Conservation (phyloP, 2,113 vertebrate species). For the Periophthalmus modestus region DNA sequence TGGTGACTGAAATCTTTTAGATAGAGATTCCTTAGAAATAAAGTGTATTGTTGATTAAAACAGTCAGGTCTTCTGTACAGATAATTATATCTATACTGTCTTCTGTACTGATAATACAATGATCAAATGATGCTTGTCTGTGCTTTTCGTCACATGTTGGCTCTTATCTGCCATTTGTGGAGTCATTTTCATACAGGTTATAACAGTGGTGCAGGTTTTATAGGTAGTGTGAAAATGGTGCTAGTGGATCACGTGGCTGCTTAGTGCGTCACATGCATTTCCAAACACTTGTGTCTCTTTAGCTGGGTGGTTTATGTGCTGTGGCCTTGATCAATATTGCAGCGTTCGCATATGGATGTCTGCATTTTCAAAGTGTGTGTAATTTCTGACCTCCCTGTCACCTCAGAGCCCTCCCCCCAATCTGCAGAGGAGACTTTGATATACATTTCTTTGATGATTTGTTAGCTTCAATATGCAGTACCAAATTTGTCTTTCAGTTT, state of each 20-base stretch:
- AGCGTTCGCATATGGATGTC: slow-evolving; percentile 2
- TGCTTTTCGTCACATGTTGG: not conserved
- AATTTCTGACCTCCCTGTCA: not conserved
- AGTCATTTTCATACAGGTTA: slow-evolving; percentile 32
- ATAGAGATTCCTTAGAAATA: too few relatives aligned
- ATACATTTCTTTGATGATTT: not conserved
- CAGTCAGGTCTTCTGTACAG: too few relatives aligned
- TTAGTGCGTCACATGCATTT: slow-evolving; percentile 19
- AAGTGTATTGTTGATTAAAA: too few relatives aligned
- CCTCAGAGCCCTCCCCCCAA: not conserved
- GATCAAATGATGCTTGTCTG: not conserved
- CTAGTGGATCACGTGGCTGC: slow-evolving; percentile 30
- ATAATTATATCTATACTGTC: too few relatives aligned
- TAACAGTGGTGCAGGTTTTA: slow-evolving; percentile 13
- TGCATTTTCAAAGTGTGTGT: slow-evolving; percentile 14
- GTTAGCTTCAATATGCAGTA: not conserved
- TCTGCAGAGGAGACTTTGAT: not conserved
- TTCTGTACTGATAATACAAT: too few relatives aligned
- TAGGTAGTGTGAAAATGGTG: slow-evolving; percentile 23
- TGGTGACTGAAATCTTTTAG: too few relatives aligned
- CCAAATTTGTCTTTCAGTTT: not conserved
- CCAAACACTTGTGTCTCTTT: slow-evolving; percentile 9
- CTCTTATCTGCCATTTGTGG: slow-evolving; percentile 22
- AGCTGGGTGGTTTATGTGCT: slow-evolving; percentile 24
- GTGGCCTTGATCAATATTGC: slow-evolving; percentile 21